Base-by-base conservation (phyloP, 2,888 invertebrate species). In the Limnephilus rhombicus region DNA sequence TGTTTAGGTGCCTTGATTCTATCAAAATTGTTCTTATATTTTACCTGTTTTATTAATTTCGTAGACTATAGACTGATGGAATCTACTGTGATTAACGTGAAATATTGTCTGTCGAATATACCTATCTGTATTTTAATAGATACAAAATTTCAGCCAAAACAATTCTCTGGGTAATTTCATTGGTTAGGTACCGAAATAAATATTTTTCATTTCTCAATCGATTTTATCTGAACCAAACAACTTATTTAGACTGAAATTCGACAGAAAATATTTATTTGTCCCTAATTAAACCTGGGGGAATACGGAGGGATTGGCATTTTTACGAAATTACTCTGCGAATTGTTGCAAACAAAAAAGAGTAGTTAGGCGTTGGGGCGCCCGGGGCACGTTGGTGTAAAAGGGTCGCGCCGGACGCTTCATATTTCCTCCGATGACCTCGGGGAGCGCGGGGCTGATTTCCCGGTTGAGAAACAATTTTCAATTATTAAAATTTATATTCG, bases 401-500 rank as follows among this genome's bases (percentile, higher is more conserved):
- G 88, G 88, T 89, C 88, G 88, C 80, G 7, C 80, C 37, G 41
- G 86, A 86, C 86, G 31, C 37, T 80, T 89, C 88, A 41, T 80
- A 89, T 89, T 80, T 89, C n/a, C 88, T 34, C 18, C 80, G 68
- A 29, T 11, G 34, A 31, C 88, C 80, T 80, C 24, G 80, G 88
- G 88, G 88, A 80, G 37, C 37, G 88, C 24, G 80, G 68, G 68
- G 88, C 80, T 89, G 88, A 89, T 89, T 89, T 89, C 88, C 88
- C 88, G 80, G 88, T 80, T 89, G 88, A 83, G 49, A 85, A 68
- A 85, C 90, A 85, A 90, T 90, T 90, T 90, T 90, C 90, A 90
- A 90, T 90, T 90, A 90, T 90, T 90, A 90, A 90, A 90, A 90
- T 85, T 83, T 90, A 90, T 90, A 34, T 90, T 24, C 68, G 85